These are phyloP conservation scores for Halocynthia aurantium DNA, from an alignment of 23 tunicate species.

Conservation along the genomic window DNA sequence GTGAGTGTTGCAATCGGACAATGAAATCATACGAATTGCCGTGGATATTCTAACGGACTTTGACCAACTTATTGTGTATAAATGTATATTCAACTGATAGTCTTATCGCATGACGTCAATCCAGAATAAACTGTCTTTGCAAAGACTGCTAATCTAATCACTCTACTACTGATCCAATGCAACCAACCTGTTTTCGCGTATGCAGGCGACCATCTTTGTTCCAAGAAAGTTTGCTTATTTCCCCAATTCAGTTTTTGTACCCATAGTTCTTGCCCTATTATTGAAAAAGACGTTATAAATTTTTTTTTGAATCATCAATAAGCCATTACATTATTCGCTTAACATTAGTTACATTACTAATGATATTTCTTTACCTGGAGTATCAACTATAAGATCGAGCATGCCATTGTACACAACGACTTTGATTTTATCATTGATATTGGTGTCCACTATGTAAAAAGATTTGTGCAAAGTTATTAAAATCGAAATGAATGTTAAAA, in stretches of 20 bases:
- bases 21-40: too few relatives aligned
- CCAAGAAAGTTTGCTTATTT: constrained; percentile 22
- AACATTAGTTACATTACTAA: too few relatives aligned
- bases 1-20: too few relatives aligned
- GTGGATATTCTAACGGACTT: too few relatives aligned
- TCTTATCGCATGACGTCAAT: too few relatives aligned
- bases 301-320: too few relatives aligned
- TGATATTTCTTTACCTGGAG: constrained; percentile 51
- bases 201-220: constrained; percentile 56
- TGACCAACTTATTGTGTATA: too few relatives aligned
- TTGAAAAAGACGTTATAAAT: too few relatives aligned
- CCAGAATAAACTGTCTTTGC: too few relatives aligned
- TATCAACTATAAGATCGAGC: constrained; percentile 87
- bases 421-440: constrained; percentile 56
- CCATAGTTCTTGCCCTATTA: constrained; percentile 83
- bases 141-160: too few relatives aligned
- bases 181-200: constrained; percentile 45
- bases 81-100: too few relatives aligned
- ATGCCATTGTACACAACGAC: constrained; percentile 94
- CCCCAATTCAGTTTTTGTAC: constrained; percentile 63
- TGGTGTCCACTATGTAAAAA: constrained; percentile 44
- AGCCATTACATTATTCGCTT: not conserved
- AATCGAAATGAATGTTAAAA: not conserved
- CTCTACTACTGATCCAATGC: too few relatives aligned
- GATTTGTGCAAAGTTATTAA: not conserved